Evolutionary conservation across 2,113 vertebrate species (phyloP), one percentile per base, ranked within the genome.

Genomic region (Oreotrochilus melanogaster): DNA sequence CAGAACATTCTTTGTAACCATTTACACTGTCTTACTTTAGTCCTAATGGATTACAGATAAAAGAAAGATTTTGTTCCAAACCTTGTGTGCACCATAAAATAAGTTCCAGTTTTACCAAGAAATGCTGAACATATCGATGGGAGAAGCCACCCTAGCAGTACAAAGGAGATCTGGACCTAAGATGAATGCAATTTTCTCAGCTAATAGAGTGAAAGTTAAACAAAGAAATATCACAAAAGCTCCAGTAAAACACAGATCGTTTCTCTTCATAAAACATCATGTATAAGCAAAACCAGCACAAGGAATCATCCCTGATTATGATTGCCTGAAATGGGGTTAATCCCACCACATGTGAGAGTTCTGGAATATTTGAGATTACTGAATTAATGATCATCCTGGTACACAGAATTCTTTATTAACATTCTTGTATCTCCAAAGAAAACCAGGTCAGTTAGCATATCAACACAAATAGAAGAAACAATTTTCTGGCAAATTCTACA

Each of bases 181-280:
- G 16, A 0, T 9, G 10, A 76, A 89, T 6, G 1, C 8, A 14
- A 75, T n/a, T 71, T 70, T 43, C 51, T 64, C 24, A 87, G 33
- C 33, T 89, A 84, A 65, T 2, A 84, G 1, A n/a, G n/a, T 28
- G 18, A 75, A 27, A 81, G 67, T 28, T 54, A 43, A 58, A 86
- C 48, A 31, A 56, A 39, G 28, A 25, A 61, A 19, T 3, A 15
- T 39, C 35, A 18, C 10, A 18, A n/a, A 23, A 39, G 39, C 12
- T 12, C 39, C 22, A 56, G 22, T 7, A 62, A 35, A 27, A 18
- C 0, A 0, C 39, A 86, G 13, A 43, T 3, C n/a, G 2, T n/a
- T 86, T 74, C 18, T 67, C 43, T 67, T 43, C 15, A 25, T 47
- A 62, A 78, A 56, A 75, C 28, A 61, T 1, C 43, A 58, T 2